Conservation (phyloP, 2,797 vertebrate genomes). For the Ciconia nigra region DNA sequence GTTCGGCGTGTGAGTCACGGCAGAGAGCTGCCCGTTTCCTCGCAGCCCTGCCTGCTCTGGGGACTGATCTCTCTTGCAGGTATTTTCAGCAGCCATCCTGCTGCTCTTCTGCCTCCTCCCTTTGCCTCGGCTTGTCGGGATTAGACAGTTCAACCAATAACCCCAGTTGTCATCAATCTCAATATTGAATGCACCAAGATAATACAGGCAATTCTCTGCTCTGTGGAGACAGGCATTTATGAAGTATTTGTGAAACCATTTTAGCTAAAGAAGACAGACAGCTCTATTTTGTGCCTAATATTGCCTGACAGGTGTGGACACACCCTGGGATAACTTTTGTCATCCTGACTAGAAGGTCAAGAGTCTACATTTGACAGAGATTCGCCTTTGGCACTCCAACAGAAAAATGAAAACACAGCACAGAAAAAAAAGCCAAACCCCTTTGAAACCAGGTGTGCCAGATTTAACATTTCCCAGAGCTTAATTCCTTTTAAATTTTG, state of each 20-base stretch:
- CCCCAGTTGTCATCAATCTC: constrained; percentile 30
- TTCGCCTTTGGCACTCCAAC: neutral
- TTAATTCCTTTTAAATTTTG: neutral
- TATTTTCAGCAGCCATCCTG: neutral
- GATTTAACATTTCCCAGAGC: constrained; percentile 1
- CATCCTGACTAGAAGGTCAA: constrained; percentile 18
- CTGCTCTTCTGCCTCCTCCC: neutral
- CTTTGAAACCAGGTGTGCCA: constrained; percentile 22
- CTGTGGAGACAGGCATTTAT: constrained; percentile 14
- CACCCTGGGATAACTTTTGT: constrained; percentile 37
- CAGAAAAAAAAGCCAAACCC: neutral
- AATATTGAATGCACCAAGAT: neutral
- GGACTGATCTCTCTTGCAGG: neutral
- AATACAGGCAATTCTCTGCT: neutral
- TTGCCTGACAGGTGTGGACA: constrained; percentile 29
- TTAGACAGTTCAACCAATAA: constrained; percentile 18
- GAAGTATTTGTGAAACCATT: constrained; percentile 36
- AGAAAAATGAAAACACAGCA: neutral
- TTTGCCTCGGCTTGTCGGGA: constrained; percentile 28
- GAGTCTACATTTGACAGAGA: constrained; percentile 22
- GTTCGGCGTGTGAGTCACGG: neutral
- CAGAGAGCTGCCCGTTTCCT: neutral
- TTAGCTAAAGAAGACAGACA: constrained; percentile 46
- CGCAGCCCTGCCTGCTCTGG: neutral
- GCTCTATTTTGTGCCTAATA: constrained; percentile 13